Base-by-base conservation (phyloP, 2,888 invertebrate genomes). In the Myopa tessellatipennis region DNA sequence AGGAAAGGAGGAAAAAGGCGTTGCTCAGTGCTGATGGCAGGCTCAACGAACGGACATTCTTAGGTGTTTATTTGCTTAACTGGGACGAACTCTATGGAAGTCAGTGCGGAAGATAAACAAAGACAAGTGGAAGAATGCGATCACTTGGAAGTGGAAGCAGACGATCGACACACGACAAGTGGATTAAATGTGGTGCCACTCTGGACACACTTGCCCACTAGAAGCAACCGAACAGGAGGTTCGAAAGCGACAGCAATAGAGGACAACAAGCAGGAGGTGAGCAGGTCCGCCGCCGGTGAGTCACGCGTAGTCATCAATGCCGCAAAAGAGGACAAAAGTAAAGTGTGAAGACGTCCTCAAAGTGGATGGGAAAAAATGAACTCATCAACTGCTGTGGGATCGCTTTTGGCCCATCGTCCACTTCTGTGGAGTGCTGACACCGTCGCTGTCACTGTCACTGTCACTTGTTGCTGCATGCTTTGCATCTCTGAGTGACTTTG, bases 21-120 rank as follows among this genome's bases (percentile, higher is more conserved):
- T 79, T 71, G 67, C 74, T 77, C 76, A 67, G 58, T 73, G 73
- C 77, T 71, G 67, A 38, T 74, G 65, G 26, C n/a, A 45, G 55
- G 14, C 26, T 26, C 55, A 55, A 14, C 3, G 55, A 55, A 74
- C 67, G 74, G 67, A 69, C 68, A 52, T 61, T 55, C 70, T 63
- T 72, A 76, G 63, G 74, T 77, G 65, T 76, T 71, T 74, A 79
- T 79, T 79, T 79, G 76, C 65, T 67, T 79, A 76, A 34, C 61
- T n/a, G 10, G 34, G 50, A 63, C 61, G 38, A 34, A n/a, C 26
- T 14, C 36, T 38, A 8, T 4, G 38, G 26, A 38, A 18, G 26
- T 26, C 38, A 18, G 40, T 61, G 60, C 4, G n/a, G 12, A 36
- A 55, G 34, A 58, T n/a, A n/a, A 36, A 14, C 16, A n/a, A 58